A percentile compares a stretch with the other conserved stretches of the same genome.
Conservation (phyloP, 1,140 invertebrate species). For the Penaeus chinensis region DNA sequence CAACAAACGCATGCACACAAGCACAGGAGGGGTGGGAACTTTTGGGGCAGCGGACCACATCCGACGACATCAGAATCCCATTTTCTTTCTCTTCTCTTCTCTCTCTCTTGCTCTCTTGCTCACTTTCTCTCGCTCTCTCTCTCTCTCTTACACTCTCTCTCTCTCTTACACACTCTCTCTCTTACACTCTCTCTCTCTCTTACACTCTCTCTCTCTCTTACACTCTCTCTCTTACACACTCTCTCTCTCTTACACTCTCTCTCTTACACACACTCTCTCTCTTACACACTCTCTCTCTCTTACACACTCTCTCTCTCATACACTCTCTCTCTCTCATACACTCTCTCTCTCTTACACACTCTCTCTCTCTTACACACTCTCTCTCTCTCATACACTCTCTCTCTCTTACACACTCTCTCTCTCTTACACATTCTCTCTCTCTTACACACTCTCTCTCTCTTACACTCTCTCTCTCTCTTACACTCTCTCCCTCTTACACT, state of each 20-base stretch:
- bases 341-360: background rate
- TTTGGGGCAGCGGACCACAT: too few relatives aligned
- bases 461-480: background rate
- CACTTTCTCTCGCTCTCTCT: too few relatives aligned
- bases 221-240: background rate
- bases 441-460: background rate
- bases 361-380: background rate
- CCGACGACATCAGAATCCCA: too few relatives aligned
- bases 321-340: background rate
- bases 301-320: too few relatives aligned
- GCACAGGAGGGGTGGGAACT: too few relatives aligned
- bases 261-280: background rate
- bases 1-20: too few relatives aligned
- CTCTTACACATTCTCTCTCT: background rate
- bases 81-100: too few relatives aligned
- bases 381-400: background rate
- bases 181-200: too few relatives aligned
- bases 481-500: too few relatives aligned
- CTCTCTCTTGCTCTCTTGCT: too few relatives aligned
- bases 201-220: too few relatives aligned
- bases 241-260: background rate
- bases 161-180: background rate
- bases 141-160: background rate
- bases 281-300: background rate
- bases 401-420: background rate